Conservation (phyloP, 2,113 vertebrate genomes). For the Colius striatus region DNA sequence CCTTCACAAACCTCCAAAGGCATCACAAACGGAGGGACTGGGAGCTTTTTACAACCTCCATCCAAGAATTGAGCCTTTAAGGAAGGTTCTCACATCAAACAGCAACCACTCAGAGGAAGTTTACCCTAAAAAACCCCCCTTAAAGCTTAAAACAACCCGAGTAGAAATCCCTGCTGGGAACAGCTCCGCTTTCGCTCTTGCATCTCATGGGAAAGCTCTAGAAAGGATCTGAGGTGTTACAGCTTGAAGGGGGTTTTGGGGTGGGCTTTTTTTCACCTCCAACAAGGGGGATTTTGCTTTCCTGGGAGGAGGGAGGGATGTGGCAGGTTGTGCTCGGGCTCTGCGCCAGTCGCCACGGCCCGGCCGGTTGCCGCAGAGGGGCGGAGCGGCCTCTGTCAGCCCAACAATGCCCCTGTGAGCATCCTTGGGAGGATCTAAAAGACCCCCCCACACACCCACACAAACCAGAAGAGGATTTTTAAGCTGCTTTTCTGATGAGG, state of each 20-base stretch:
- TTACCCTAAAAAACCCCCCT: not conserved
- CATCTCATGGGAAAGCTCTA: not conserved
- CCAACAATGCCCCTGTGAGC: not conserved
- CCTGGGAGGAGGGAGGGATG: too few relatives aligned
- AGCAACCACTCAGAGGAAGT: not conserved
- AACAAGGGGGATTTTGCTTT: not conserved
- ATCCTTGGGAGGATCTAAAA: not conserved
- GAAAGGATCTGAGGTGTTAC: accelerated
- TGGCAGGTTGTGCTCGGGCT: not conserved
- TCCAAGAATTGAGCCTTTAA: not conserved
- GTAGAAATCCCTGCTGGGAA: not conserved
- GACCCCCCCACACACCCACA: too few relatives aligned
- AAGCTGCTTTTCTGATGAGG: not conserved
- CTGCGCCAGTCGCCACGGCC: not conserved
- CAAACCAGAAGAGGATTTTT: not conserved
- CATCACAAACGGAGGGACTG: too few relatives aligned
- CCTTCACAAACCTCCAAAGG: too few relatives aligned
- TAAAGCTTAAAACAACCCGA: not conserved
- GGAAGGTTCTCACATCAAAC: not conserved
- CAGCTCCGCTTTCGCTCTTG: not conserved
- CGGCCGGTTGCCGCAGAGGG: conserved; percentile 55
- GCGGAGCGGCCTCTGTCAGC: conserved; percentile 14
- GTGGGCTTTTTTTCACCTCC: too few relatives aligned
- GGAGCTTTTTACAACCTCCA: not conserved
- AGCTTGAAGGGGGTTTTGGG: too few relatives aligned